Evolutionary conservation across 92 coral and sea anemone species (phyloP).

Genomic region (Metridium senile): DNA sequence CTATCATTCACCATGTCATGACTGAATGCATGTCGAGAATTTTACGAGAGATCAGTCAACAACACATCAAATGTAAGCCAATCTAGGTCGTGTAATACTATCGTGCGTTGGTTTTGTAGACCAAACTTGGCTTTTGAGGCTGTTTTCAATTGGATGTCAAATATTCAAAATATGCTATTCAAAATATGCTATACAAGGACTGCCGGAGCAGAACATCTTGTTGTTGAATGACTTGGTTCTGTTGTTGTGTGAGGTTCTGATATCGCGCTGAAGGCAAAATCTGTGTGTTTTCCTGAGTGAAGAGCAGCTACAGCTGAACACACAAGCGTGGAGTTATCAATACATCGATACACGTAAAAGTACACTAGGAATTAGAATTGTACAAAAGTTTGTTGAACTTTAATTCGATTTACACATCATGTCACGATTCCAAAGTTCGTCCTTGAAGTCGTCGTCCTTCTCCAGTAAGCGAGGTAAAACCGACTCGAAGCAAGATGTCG

Average conservation of each 20-base stretch:
- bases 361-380: background rate
- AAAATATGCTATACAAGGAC: slow-evolving; percentile 2
- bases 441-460: background rate
- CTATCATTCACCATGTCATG: background rate
- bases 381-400: slow-evolving; percentile 13
- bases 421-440: slow-evolving; percentile 23
- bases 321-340: background rate
- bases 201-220: slow-evolving; percentile 21
- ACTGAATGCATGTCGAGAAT: slow-evolving; percentile 7
- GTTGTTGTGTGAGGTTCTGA: background rate
- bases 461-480: background rate
- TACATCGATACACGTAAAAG: background rate
- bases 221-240: background rate
- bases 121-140: background rate
- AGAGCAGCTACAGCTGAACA: background rate
- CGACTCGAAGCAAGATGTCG: background rate
- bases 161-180: slow-evolving; percentile 12
- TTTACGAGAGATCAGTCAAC: slow-evolving; percentile 15
- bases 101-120: background rate
- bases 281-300: background rate
- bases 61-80: slow-evolving; percentile 1
- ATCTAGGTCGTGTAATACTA: slow-evolving; percentile 1
- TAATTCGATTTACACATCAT: slow-evolving; percentile 12
- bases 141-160: slow-evolving; percentile 1
- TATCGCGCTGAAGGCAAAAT: background rate